Evolutionary conservation across 2,888 invertebrate species (phyloP), one percentile per base, ranked within the genome.

Genomic region (Chalcis sispes): DNA sequence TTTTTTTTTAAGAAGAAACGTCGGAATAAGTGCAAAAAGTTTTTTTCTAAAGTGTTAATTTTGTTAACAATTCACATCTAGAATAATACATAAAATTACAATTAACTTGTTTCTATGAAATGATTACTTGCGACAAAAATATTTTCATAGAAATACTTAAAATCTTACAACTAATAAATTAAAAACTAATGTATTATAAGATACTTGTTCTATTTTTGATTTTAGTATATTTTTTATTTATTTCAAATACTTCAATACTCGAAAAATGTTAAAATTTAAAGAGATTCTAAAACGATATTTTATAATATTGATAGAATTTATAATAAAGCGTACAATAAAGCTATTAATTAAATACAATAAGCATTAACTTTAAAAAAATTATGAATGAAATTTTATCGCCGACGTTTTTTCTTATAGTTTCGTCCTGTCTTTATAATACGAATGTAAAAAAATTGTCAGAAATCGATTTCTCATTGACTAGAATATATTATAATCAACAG

Each of bases 401-500:
- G 46, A 66, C 73, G 65, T 77, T 71, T 58, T 59, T 42, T 25
- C 67, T 74, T 62, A 59, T 48, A 61, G 42, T 40, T 73, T 71
- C 66, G 50, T 66, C 59, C 62, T 71, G 61, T 64, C 65, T 56
- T 61, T 48, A 61, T 50, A 69, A 73, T 71, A 73, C 25, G 56
- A 72, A 72, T 71, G 46, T 59, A 66, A 72, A 72, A 77, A 83
- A 81, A 86, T 80, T 80, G 76, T 82, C 77, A 82, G 81, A 85
- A 86, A 83, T 82, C 85, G 83, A 86, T 85, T 85, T 74, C 80
- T 79, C 81, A 82, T 81, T 88, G 88, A 88, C 88, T 88, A 88
- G 88, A 88, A 86, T 87, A 87, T 87, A 81, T 86, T 87, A 88
- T 86, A 86, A 82, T 85, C 85, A 83, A 81, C 81, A 84, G 82